phyloP scores from a whole-genome alignment of 2,888 invertebrate species.

The Trissolcus japonicus region DNA sequence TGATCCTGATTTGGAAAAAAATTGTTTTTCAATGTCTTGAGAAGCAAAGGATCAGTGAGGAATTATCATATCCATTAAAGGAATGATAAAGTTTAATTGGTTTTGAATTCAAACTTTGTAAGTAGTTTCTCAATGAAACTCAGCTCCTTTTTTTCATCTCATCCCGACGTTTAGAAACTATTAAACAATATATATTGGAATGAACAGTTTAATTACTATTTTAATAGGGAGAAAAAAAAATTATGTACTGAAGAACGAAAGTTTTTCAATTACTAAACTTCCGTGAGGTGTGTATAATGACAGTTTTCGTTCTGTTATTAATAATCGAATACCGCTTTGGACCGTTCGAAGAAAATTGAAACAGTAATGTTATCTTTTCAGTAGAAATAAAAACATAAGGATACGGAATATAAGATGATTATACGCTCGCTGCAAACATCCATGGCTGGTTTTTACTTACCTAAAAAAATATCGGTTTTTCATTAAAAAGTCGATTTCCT shows the following conservation, averaged over 20 bases:
- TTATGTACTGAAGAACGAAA: too few relatives aligned
- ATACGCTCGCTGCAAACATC: conserved; percentile 2
- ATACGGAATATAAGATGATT: conserved; percentile 5
- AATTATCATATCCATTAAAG: conserved; percentile 15
- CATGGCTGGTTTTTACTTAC: conserved; percentile 1
- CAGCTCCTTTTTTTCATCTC: background rate
- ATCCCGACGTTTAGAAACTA: background rate
- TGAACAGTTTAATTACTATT: too few relatives aligned
- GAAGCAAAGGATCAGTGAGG: background rate
- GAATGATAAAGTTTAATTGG: conserved; percentile 13
- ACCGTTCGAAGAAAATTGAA: conserved; percentile 3
- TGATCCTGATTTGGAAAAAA: background rate
- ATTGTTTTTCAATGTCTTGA: background rate
- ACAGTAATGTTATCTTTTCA: conserved; percentile 4
- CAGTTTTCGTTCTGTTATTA: too few relatives aligned
- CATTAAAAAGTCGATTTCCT: conserved; percentile 3
- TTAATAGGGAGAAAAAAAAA: too few relatives aligned
- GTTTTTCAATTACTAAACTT: too few relatives aligned
- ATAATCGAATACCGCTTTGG: background rate
- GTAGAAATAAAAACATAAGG: conserved; percentile 1
- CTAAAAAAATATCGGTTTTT: conserved; percentile 10
- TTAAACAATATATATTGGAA: too few relatives aligned
- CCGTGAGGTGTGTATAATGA: too few relatives aligned
- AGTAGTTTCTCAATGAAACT: conserved; percentile 7
- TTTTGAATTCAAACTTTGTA: conserved; percentile 13